These are phyloP conservation scores for Mystacides longicornis DNA, from an alignment of 2,888 invertebrate species.

Conservation along the genomic window DNA sequence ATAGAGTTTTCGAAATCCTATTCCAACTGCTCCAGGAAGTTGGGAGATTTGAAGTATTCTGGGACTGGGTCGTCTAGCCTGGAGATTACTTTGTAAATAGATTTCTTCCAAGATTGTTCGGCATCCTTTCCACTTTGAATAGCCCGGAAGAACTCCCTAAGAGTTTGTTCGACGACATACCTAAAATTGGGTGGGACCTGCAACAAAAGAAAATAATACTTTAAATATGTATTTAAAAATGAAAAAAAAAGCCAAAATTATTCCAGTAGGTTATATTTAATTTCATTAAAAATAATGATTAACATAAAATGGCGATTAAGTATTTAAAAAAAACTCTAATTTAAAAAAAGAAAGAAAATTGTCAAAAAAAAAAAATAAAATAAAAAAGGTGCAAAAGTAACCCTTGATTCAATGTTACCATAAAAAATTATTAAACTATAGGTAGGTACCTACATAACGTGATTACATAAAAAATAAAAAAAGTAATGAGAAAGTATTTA, in stretches of 20 bases:
- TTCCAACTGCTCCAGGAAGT: conserved; percentile 98
- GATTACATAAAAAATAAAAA: too few relatives aligned
- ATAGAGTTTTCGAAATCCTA: conserved; percentile 44
- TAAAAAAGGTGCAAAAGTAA: not conserved
- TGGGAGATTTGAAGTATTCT: conserved; percentile 99
- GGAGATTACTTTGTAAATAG: conserved; percentile 99
- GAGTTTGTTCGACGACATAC: conserved; percentile 93
- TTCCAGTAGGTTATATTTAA: not conserved
- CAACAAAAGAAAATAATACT: conserved; percentile 3
- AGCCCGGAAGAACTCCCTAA: conserved; percentile 98
- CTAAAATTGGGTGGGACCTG: conserved; percentile 98
- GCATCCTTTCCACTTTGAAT: conserved; percentile 93
- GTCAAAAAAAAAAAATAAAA: not conserved
- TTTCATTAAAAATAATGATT: not conserved
- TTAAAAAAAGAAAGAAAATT: not conserved
- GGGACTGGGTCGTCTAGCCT: conserved; percentile 98
- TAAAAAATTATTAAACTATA: too few relatives aligned
- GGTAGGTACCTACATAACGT: too few relatives aligned
- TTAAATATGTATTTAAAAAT: not conserved
- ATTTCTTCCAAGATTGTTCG: conserved; percentile 99
- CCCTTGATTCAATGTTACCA: not conserved
- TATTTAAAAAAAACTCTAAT: not conserved
- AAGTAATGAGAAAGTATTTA: too few relatives aligned
- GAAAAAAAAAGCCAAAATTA: not conserved
- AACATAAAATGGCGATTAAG: not conserved